A percentile compares a stretch with the other conserved stretches of the same genome.
Conservation (phyloP, 2,888 invertebrate genomes). For the Caenorhabditis plicata region DNA sequence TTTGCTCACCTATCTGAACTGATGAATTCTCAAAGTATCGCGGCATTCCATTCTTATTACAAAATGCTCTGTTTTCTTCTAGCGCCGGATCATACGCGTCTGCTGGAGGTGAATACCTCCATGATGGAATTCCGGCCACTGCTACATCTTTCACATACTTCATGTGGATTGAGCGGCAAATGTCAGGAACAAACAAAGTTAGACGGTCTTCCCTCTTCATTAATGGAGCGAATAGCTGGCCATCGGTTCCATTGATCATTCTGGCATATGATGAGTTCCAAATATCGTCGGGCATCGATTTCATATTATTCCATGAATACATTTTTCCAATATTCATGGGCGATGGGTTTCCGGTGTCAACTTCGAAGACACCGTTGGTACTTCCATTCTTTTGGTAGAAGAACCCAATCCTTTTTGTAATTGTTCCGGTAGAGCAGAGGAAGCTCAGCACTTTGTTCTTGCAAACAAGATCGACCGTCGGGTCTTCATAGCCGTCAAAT, state of each 20-base stretch:
- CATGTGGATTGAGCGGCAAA: conserved; percentile 53
- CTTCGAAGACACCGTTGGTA: conserved; percentile 59
- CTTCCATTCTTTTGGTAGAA: conserved; percentile 62
- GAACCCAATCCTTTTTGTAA: conserved; percentile 58
- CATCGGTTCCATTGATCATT: conserved; percentile 60
- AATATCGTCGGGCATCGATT: conserved; percentile 34
- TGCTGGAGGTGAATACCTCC: conserved; percentile 45
- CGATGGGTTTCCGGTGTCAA: conserved; percentile 51
- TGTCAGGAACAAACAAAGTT: conserved; percentile 49
- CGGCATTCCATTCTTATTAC: conserved; percentile 53
- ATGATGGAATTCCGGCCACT: conserved; percentile 46
- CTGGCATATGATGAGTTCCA: conserved; percentile 56
- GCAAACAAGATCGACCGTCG: conserved; percentile 43
- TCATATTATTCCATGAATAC: conserved; percentile 56
- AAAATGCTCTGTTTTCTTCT: conserved; percentile 51
- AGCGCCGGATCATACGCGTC: conserved; percentile 47
- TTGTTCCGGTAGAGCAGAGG: conserved; percentile 46
- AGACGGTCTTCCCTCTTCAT: conserved; percentile 32
- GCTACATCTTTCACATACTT: conserved; percentile 37
- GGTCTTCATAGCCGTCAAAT: conserved; percentile 62
- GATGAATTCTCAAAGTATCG: conserved; percentile 52
- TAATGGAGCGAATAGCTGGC: conserved; percentile 58
- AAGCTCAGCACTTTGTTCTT: conserved; percentile 26
- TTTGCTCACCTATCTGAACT: conserved; percentile 45
- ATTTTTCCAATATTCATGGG: conserved; percentile 49